phyloP scores from a whole-genome alignment of 1,140 invertebrate genomes.

The Cyclina sinensis region DNA sequence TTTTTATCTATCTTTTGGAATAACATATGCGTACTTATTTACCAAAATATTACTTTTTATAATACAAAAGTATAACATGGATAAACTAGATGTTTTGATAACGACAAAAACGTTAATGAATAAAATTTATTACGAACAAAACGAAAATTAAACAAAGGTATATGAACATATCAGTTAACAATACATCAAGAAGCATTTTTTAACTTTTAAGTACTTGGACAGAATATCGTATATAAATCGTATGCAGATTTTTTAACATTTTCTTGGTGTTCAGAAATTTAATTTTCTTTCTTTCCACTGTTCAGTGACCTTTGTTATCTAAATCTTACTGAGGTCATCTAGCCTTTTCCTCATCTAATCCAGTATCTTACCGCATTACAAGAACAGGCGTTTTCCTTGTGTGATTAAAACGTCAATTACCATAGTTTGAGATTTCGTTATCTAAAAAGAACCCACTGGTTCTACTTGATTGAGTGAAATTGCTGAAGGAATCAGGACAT shows the following conservation, averaged over 20 bases:
- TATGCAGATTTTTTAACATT: not conserved
- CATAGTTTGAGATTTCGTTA: not conserved
- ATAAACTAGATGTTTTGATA: no score
- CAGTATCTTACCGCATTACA: not conserved
- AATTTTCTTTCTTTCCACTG: not conserved
- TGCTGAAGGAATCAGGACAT: not conserved
- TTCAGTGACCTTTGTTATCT: not conserved
- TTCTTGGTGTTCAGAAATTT: not conserved
- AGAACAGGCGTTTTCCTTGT: not conserved
- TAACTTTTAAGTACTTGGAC: no score
- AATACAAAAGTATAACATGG: no score
- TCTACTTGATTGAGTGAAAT: not conserved
- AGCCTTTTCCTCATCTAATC: not conserved
- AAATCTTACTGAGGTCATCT: not conserved
- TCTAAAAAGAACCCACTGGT: not conserved
- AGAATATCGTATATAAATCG: no score
- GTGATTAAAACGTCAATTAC: slow-evolving; percentile 6
- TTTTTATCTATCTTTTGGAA: no score
- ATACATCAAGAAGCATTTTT: no score
- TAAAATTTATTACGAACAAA: no score
- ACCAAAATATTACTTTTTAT: no score
- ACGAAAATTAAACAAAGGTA: no score
- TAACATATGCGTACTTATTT: no score
- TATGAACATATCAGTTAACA: no score
- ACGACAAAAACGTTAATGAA: no score